Conservation (phyloP, 2,888 invertebrate genomes). For the Hemithea aestivaria region DNA sequence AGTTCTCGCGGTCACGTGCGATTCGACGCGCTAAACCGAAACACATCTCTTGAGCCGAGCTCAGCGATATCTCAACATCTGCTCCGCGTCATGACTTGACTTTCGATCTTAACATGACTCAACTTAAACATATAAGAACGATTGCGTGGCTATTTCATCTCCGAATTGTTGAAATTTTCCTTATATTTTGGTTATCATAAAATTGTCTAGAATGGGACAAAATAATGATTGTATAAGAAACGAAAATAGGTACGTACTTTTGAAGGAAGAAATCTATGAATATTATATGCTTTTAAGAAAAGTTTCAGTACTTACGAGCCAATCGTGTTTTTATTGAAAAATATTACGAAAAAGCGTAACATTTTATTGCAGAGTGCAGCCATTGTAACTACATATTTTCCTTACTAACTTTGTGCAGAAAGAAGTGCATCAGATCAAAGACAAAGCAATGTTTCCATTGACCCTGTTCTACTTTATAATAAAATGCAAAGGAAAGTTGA, state of each 20-base stretch:
- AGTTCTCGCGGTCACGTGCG: constrained; percentile 32
- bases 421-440: constrained; percentile 55
- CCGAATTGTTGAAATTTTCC: constrained; percentile 14
- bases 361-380: constrained; percentile 28
- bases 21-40: constrained; percentile 30
- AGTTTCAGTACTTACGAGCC: too few species aligned
- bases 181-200: constrained; percentile 1
- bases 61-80: constrained; percentile 47
- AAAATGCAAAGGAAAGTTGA: constrained; percentile 48
- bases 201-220: too few species aligned
- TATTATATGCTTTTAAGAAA: too few species aligned
- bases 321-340: too few species aligned
- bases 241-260: too few species aligned
- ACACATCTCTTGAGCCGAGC: constrained; percentile 46
- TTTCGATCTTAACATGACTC: constrained; percentile 32
- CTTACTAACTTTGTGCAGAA: constrained; percentile 33
- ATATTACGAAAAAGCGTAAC: constrained; percentile 28
- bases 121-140: constrained; percentile 16
- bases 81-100: constrained; percentile 34
- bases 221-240: too few species aligned
- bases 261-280: too few species aligned
- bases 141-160: constrained; percentile 15
- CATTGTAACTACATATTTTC: constrained; percentile 40
- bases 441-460: constrained; percentile 52
- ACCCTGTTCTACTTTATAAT: constrained; percentile 45